Conservation (phyloP, 2,113 vertebrate genomes). For the Benitochromis conjunctus region DNA sequence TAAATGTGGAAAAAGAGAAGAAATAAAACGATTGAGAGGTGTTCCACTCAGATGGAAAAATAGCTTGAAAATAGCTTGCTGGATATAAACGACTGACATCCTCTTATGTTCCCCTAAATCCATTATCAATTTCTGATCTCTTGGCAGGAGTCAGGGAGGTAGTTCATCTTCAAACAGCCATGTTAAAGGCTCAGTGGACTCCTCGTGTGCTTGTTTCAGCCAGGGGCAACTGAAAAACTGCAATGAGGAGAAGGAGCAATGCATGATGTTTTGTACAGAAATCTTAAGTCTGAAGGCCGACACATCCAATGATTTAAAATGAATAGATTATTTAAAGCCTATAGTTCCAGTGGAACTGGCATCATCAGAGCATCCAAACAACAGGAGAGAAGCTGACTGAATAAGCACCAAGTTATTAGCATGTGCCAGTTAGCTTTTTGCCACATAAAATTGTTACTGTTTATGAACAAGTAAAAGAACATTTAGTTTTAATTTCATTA, state of each 20-base stretch:
- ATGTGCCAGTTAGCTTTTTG: background rate
- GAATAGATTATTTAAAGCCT: background rate
- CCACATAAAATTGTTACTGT: background rate
- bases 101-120: conserved; percentile 4
- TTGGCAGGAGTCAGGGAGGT: background rate
- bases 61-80: conserved; percentile 12
- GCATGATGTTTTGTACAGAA: background rate
- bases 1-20: background rate
- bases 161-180: conserved; percentile 31
- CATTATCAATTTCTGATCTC: conserved; percentile 45
- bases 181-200: conserved; percentile 1
- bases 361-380: background rate
- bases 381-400: background rate
- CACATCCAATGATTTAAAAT: background rate
- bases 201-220: conserved; percentile 5
- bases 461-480: background rate
- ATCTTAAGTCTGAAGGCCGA: background rate
- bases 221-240: background rate
- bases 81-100: background rate
- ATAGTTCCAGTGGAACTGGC: background rate
- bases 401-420: background rate
- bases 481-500: background rate
- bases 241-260: background rate
- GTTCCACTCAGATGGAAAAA: conserved; percentile 1
- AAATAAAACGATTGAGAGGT: background rate